phyloP scores from a whole-genome alignment of 2,113 vertebrate genomes.

The Spea bombifrons region DNA sequence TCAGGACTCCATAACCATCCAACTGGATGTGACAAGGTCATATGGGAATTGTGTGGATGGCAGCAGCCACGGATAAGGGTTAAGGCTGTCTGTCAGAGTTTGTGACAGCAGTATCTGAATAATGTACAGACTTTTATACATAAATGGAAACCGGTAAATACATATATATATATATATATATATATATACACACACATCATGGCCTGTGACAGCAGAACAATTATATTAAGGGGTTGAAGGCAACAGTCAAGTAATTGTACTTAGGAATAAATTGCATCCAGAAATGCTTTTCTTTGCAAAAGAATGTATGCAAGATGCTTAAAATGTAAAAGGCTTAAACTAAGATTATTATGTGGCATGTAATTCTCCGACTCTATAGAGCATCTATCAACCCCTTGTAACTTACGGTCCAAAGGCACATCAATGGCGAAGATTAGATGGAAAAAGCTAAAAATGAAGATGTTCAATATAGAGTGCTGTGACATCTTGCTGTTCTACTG shows the following conservation, averaged over 20 bases:
- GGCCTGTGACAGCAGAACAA: neutral
- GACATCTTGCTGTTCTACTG: conserved; percentile 14
- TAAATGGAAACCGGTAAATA: neutral
- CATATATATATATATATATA: neutral
- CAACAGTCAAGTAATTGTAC: too few species aligned
- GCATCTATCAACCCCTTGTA: neutral
- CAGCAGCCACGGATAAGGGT: conserved; percentile 4
- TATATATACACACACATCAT: neutral
- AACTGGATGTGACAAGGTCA: conserved; percentile 5
- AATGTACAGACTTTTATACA: neutral
- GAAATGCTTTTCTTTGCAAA: neutral
- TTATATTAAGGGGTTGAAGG: neutral
- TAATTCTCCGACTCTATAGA: neutral
- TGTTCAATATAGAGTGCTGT: neutral
- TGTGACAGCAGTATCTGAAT: conserved; percentile 15
- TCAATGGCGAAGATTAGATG: conserved; percentile 17
- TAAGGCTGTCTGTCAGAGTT: conserved; percentile 7
- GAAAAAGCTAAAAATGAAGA: neutral
- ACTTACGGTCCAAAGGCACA: conserved; percentile 43
- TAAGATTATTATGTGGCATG: neutral
- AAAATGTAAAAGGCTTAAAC: too few species aligned
- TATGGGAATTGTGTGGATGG: conserved; percentile 3
- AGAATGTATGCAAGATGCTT: too few species aligned
- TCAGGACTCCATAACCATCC: neutral
- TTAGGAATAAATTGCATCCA: neutral